phyloP scores from a whole-genome alignment of 2,797 vertebrate species.

The Sciurus vulgaris region DNA sequence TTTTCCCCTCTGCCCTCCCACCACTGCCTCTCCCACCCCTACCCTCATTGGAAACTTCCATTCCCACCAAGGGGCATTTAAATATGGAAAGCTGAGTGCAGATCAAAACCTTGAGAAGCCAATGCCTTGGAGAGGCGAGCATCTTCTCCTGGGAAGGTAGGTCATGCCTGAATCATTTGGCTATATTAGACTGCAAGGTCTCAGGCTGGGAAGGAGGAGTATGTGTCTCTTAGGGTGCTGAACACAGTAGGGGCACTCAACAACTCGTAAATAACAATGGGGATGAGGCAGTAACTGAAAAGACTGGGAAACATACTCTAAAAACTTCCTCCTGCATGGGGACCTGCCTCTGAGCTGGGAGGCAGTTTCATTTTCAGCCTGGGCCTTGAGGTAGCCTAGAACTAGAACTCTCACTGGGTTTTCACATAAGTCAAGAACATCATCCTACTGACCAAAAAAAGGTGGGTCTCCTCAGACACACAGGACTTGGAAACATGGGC shows the following conservation, averaged over 20 bases:
- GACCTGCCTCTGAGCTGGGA: fast-evolving
- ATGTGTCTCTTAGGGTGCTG: neutral
- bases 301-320: neutral
- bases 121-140: neutral
- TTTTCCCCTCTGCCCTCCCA: neutral
- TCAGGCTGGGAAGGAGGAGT: neutral
- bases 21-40: neutral
- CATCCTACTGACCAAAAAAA: neutral
- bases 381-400: neutral
- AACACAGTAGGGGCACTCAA: neutral
- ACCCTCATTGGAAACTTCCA: neutral
- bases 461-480: neutral
- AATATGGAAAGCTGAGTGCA: slow-evolving; percentile 62
- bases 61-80: slow-evolving; percentile 40
- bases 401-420: neutral
- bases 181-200: neutral
- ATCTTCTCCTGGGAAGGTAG: neutral
- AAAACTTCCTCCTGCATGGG: neutral
- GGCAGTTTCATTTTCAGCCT: fast-evolving
- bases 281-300: neutral
- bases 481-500: neutral
- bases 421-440: neutral
- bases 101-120: slow-evolving; percentile 50
- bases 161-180: slow-evolving; percentile 41
- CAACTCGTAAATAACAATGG: neutral